Percentiles rank a stretch among this genome's conserved stretches.
Evolutionary conservation across 2,113 vertebrate genomes (phyloP).

Genomic region (Cinclus cinclus): DNA sequence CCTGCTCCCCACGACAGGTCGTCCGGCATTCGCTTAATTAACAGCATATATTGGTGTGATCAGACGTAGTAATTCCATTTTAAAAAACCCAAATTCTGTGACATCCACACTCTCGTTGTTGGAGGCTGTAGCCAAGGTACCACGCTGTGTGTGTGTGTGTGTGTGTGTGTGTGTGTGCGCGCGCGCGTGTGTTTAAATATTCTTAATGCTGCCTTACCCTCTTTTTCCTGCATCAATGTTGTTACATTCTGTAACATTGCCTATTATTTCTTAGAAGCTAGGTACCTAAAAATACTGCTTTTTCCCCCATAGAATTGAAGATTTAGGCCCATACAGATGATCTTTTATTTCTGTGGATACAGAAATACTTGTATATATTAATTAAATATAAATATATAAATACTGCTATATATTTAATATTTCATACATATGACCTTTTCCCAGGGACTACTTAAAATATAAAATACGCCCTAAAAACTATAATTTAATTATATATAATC

Average conservation of each 20-base stretch:
- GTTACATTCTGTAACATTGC: neutral
- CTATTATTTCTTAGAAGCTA: neutral
- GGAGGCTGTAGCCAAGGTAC: conserved; percentile 18
- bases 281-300: neutral
- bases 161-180: no score
- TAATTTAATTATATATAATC: neutral
- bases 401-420: neutral
- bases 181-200: neutral
- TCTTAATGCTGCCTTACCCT: neutral
- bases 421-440: neutral
- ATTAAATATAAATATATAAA: neutral
- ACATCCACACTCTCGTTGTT: neutral
- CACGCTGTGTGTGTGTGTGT: neutral
- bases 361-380: neutral
- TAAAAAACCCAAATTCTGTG: neutral
- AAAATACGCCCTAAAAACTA: neutral
- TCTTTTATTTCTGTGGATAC: neutral
- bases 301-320: neutral
- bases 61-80: neutral
- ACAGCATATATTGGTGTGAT: neutral
- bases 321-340: neutral
- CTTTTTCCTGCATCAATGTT: neutral
- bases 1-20: neutral
- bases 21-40: neutral
- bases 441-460: neutral